phyloP scores from a whole-genome alignment of 1,140 invertebrate genomes.

The Tyrophagus putrescentiae region DNA sequence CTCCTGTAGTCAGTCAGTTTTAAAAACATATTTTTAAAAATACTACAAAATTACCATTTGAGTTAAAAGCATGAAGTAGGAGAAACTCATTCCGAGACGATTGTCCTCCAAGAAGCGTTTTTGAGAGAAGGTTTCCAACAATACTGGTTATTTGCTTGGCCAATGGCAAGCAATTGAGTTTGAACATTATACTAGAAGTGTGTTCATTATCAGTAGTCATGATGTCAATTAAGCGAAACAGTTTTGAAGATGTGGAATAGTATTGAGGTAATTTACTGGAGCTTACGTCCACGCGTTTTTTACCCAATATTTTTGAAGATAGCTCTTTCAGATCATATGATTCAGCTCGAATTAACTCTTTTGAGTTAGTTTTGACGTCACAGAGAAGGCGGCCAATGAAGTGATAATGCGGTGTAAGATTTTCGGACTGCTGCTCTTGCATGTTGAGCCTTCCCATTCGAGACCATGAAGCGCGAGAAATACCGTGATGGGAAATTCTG shows the following conservation, averaged over 20 bases:
- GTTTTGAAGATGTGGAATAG: conserved; percentile 36
- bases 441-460: conserved; percentile 67
- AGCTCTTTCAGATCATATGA: conserved; percentile 81
- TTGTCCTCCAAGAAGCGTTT: conserved; percentile 78
- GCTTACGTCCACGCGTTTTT: conserved; percentile 28
- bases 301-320: conserved; percentile 45
- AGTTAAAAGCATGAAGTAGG: conserved; percentile 80
- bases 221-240: conserved; percentile 59
- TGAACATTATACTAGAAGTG: conserved; percentile 64
- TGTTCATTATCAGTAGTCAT: conserved; percentile 69
- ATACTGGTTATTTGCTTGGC: conserved; percentile 92
- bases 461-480: conserved; percentile 70
- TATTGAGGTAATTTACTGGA: conserved; percentile 14
- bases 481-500: conserved; percentile 46
- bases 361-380: conserved; percentile 80
- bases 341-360: conserved; percentile 74
- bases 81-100: conserved; percentile 92
- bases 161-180: conserved; percentile 80
- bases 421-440: conserved; percentile 38
- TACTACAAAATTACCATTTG: no score
- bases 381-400: conserved; percentile 64
- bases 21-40: no score
- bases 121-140: conserved; percentile 58
- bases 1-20: no score
- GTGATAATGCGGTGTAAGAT: no score